Conservation (phyloP, 2,797 vertebrate species). For the Anolis apletophallus region DNA sequence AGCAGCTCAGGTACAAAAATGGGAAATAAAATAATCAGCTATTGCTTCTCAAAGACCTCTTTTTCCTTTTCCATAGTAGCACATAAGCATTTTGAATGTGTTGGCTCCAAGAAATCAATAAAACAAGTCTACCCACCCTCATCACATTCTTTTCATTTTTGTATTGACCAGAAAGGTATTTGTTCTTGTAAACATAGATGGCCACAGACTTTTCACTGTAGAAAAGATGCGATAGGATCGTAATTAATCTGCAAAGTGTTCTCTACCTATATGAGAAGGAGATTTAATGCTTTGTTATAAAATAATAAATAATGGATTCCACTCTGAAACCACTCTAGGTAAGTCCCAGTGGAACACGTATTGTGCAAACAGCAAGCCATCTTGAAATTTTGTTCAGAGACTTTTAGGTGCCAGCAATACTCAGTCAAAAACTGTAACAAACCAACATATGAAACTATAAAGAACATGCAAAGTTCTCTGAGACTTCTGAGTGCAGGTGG, state of each 20-base stretch:
- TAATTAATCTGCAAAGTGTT: slow-evolving; percentile 14
- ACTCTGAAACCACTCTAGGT: neutral
- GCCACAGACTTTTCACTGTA: slow-evolving; percentile 2
- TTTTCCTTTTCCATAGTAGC: slow-evolving; percentile 25
- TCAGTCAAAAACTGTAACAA: too few relatives aligned
- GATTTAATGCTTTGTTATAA: neutral
- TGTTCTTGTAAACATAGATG: slow-evolving; percentile 35
- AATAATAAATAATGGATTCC: neutral
- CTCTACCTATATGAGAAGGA: neutral
- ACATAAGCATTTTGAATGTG: slow-evolving; percentile 40
- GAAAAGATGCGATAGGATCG: neutral
- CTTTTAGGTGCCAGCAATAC: neutral
- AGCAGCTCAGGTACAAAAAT: slow-evolving; percentile 28
- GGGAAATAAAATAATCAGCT: slow-evolving; percentile 37
- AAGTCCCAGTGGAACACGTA: neutral
- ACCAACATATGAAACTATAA: too few relatives aligned
- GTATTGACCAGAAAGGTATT: slow-evolving; percentile 32
- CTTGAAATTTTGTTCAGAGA: neutral
- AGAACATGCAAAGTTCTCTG: too few relatives aligned
- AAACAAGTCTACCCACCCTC: neutral
- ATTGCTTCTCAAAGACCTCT: slow-evolving; percentile 21
- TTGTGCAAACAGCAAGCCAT: neutral
- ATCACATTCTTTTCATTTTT: neutral
- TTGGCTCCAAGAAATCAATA: slow-evolving; percentile 36
- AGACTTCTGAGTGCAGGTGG: too few relatives aligned